Conservation (phyloP, 1,140 invertebrate species). For the Calliopsis andreniformis region DNA sequence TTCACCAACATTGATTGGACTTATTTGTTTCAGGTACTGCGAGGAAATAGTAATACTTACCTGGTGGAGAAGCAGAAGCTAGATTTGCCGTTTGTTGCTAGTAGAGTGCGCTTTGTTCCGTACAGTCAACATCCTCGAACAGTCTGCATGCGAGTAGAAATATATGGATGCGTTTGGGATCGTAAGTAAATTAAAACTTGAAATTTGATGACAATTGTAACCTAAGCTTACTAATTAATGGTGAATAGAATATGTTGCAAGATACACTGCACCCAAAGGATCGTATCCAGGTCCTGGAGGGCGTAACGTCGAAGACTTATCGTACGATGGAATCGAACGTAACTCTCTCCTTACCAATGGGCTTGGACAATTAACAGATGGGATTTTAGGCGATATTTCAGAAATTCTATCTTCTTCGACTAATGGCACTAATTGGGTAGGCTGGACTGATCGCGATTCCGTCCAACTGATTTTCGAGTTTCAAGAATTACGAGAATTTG, state of each 20-base stretch:
- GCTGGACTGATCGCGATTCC: slow-evolving; percentile 89
- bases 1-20: not conserved
- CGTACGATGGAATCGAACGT: slow-evolving; percentile 93
- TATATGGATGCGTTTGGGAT: slow-evolving; percentile 93
- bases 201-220: not conserved
- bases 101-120: slow-evolving; percentile 93
- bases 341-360: slow-evolving; percentile 86
- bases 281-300: slow-evolving; percentile 82
- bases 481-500: slow-evolving; percentile 88
- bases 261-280: slow-evolving; percentile 86
- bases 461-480: slow-evolving; percentile 91
- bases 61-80: slow-evolving; percentile 89
- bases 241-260: slow-evolving; percentile 82
- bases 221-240: too few relatives aligned
- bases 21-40: slow-evolving; percentile 87
- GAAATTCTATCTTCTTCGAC: slow-evolving; percentile 64
- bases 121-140: slow-evolving; percentile 93
- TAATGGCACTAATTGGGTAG: slow-evolving; percentile 86
- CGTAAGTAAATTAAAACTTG: slow-evolving; percentile 84
- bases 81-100: slow-evolving; percentile 92
- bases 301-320: slow-evolving; percentile 92
- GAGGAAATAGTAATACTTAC: slow-evolving; percentile 95
- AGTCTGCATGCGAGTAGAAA: slow-evolving; percentile 95
- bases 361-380: slow-evolving; percentile 92
- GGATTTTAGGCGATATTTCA: slow-evolving; percentile 71